Percentiles rank a stretch among this genome's conserved stretches.
Evolutionary conservation across 2,888 invertebrate genomes (phyloP).

Genomic region (Helleia helle): DNA sequence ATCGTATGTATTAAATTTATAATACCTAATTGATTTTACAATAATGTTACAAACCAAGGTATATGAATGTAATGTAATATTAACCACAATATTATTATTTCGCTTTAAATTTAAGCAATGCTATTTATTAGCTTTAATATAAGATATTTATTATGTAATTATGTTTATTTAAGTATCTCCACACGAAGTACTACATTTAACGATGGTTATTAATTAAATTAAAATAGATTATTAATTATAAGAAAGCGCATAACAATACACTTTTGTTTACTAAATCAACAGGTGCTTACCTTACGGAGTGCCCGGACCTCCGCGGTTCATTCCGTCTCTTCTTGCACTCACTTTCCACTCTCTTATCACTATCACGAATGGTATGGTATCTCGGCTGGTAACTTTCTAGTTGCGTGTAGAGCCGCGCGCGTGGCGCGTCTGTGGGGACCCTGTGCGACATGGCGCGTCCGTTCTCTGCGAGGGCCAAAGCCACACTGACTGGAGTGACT

Average conservation of each 20-base stretch:
- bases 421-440: conserved; percentile 50
- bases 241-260: neutral
- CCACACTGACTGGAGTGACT: conserved; percentile 57
- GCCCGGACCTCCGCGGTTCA: conserved; percentile 46
- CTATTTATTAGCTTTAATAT: no score
- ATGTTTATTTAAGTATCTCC: no score
- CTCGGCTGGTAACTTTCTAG: conserved; percentile 68
- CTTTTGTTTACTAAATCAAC: conserved; percentile 13
- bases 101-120: no score
- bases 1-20: no score
- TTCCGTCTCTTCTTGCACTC: conserved; percentile 52
- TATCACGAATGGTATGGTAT: conserved; percentile 67
- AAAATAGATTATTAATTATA: no score
- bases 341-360: conserved; percentile 65
- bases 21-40: no score
- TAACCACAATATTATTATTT: no score
- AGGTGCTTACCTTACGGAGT: conserved; percentile 22
- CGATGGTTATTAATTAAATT: no score
- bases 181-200: no score
- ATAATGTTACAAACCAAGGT: no score
- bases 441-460: conserved; percentile 54
- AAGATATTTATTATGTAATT: no score
- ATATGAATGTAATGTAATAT: no score
- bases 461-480: conserved; percentile 39
- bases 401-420: conserved; percentile 61